Evolutionary conservation across 2,797 vertebrate genomes (phyloP), one percentile per base, ranked within the genome.

Genomic region (Chromobotia macracanthus): DNA sequence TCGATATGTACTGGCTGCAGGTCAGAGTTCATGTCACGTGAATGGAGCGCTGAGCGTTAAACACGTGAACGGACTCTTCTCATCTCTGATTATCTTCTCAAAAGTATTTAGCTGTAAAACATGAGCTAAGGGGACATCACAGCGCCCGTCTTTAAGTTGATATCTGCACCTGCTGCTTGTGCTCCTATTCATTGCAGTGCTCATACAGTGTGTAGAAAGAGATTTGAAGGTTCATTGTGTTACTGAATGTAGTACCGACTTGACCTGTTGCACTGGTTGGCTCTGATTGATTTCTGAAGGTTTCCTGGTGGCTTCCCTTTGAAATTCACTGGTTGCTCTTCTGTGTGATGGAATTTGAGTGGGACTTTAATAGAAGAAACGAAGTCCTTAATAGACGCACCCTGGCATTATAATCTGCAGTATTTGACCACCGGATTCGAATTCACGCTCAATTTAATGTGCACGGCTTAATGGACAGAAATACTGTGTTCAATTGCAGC

Each of bases 191-290:
- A 21, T 31, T 76, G 61, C n/a, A 65, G 66, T 76, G 74, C 63
- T 67, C 66, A 76, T 76, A 63, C 15, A 41, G 31, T 67, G 50
- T 76, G 66, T 66, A 76, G 74, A 65, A 72, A 65, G 15, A 46
- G 1, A 75, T 31, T 60, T 0, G 31, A 55, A 63, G 74, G 55
- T 76, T 66, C 50, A 28, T 74, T 76, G 74, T 76, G 74, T 50
- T 5, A 55, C 25, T 76, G 74, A 76, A 66, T 66, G 74, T 61
- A 75, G n/a, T n/a, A n/a, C n/a, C n/a, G n/a, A n/a, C n/a, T n/a
- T n/a, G n/a, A n/a, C n/a, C n/a, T n/a, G n/a, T n/a, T n/a, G n/a
- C n/a, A n/a, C n/a, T n/a, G n/a, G n/a, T n/a, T 56, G 74, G 50
- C 35, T 21, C 21, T 66, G 63, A 76, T 76, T 66, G 50, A 56